Base-by-base conservation (phyloP, 37 sponge, comb jelly and placozoan species). In the Tethya wilhelma region DNA sequence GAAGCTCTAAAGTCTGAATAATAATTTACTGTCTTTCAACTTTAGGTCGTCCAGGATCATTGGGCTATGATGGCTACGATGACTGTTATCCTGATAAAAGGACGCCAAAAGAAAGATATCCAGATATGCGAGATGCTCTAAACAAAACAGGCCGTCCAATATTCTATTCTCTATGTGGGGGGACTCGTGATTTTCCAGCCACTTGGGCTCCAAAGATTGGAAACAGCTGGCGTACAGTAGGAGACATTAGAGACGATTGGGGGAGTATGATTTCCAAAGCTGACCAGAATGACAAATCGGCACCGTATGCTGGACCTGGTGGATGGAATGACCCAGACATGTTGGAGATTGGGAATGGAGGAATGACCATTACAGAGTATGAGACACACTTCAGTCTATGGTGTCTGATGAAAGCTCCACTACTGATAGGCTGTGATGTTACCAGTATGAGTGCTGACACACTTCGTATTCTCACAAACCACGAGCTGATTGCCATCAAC, bases 241-340 rank as follows among this genome's bases (percentile, higher is more conserved):
- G 74, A 19, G 93, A 93, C 74, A 93, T 93, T 28, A 17, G 25
- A 3, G 89, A 88, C 49, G 38, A 75, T 56, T 93, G 86, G 86
- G 57, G 67, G 38, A 60, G 76, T 53, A 92, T 88, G 79, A 72
- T 84, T 17, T 25, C 6, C 20, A 62, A 66, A 11, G 79, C 73
- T 49, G 84, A 84, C 59, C 38, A 44, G 30, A 92, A 87, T 38
- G 80, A 92, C 31, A 23, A 71, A 31, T 88, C 80, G 86, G 81
- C 76, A 69, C 28, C 32, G 5, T 84, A 80, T 41, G 89, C 89
- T 30, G 86, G 68, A 0, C 93, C 93, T 36, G 89, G 89, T n/a
- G 90, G 86, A 0, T 93, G 93, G 93, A 93, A 93, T 53, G 93
- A 93, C 62, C 87, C 86, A 0, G 93, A 85, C 74, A 93, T 93